A percentile compares a stretch with the other conserved stretches of the same genome.
These are phyloP conservation scores for Mamestra brassicae DNA, from an alignment of 2,888 invertebrate genomes.

Conservation along the genomic window DNA sequence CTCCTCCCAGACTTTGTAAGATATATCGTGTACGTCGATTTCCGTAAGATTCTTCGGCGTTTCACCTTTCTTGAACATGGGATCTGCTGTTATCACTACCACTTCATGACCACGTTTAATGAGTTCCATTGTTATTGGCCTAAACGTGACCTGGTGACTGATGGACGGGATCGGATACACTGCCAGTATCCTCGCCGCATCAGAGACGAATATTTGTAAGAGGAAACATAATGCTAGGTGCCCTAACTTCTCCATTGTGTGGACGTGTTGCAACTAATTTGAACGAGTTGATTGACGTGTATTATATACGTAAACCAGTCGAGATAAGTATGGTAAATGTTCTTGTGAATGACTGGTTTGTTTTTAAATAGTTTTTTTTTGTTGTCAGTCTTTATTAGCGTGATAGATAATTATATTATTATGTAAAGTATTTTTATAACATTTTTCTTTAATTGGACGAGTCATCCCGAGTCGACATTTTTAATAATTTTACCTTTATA, in stretches of 20 bases:
- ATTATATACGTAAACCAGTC: too few species aligned
- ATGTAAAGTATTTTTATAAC: too few species aligned
- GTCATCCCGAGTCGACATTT: too few species aligned
- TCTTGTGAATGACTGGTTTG: too few species aligned
- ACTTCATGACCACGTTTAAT: slow-evolving; percentile 82
- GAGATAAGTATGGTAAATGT: too few species aligned
- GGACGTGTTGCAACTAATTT: too few species aligned
- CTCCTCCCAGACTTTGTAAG: slow-evolving; percentile 62
- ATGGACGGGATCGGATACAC: slow-evolving; percentile 77
- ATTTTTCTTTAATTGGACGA: too few species aligned
- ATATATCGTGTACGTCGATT: slow-evolving; percentile 76
- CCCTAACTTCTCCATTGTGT: background rate
- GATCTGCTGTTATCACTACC: slow-evolving; percentile 79
- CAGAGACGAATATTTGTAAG: slow-evolving; percentile 11
- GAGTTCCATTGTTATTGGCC: slow-evolving; percentile 77
- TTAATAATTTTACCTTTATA: too few species aligned
- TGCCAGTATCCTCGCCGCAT: slow-evolving; percentile 77
- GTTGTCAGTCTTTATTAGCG: too few species aligned
- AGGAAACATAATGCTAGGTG: slow-evolving; percentile 1
- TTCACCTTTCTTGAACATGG: slow-evolving; percentile 70
- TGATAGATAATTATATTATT: too few species aligned
- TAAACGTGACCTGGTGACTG: slow-evolving; percentile 82
- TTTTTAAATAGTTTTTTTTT: too few species aligned
- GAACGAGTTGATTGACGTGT: too few species aligned
- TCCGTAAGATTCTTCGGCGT: slow-evolving; percentile 76